Evolutionary conservation across 2,888 invertebrate genomes (phyloP), one percentile per base, ranked within the genome.

Genomic region (Oxycera nigricornis): DNA sequence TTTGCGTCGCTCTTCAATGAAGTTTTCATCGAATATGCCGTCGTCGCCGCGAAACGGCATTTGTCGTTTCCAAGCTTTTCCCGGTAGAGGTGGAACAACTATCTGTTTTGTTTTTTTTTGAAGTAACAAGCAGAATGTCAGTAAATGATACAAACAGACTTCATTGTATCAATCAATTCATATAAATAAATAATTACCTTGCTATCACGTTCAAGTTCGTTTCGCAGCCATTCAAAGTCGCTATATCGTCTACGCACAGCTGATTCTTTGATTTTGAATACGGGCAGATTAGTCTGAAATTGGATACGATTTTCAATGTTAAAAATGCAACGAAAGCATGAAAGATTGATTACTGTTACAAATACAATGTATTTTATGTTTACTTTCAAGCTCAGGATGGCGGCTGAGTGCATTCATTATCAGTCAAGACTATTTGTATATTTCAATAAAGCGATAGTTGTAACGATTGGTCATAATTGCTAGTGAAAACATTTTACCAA

Each of bases 181-280:
- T 17, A 17, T 35, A 35, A 35, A 31, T 31, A 62, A 20, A n/a
- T n/a, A n/a, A n/a, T n/a, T 86, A 95, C 96, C 91, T 99, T 99
- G 87, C 98, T 98, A 85, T 99, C 99, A 85, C 99, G 89, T 88
- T 99, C 99, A 82, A 99, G 87, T 88, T 99, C 99, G 85, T 95
- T 97, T 87, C 98, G 91, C 78, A 99, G 88, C 99, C 99, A 99
- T 88, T 99, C 99, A 87, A 99, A 99, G 87, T 99, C 99, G 87
- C 98, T 98, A 88, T 99, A 99, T 84, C 99, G 91, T 83, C 97
- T 90, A 81, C 99, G 90, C 2, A 98, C 98, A 85, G 93, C 96
- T 31, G 98, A 98, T 86, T 99, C 98, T 88, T 99, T 99, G 75
- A 98, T 94, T 91, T 98, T 98, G 88, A 99, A 99, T 79, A 99